These are phyloP conservation scores for Parasteatoda lunata DNA, from an alignment of 2,888 invertebrate species.

Conservation along the genomic window DNA sequence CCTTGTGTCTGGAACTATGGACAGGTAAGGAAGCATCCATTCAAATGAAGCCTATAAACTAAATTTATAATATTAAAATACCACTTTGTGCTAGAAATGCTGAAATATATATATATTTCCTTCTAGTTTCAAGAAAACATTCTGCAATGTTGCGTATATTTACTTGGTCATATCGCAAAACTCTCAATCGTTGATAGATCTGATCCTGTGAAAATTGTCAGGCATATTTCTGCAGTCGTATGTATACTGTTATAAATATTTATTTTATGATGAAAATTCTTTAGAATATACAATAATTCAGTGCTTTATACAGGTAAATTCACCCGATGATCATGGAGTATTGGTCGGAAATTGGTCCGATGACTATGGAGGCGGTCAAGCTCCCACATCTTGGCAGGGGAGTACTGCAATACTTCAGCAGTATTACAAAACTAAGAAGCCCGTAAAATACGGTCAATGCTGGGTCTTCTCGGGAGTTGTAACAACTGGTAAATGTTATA, in stretches of 20 bases:
- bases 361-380: slow-evolving; percentile 72
- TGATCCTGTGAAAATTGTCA: slow-evolving; percentile 70
- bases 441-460: slow-evolving; percentile 75
- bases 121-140: slow-evolving; percentile 73
- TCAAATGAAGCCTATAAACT: no score
- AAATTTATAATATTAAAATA: not conserved
- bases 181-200: slow-evolving; percentile 64
- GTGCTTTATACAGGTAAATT: slow-evolving; percentile 50
- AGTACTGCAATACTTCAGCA: slow-evolving; percentile 74
- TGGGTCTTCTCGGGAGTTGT: slow-evolving; percentile 75
- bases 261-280: not conserved
- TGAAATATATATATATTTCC: not conserved
- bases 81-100: not conserved
- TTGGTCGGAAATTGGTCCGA: slow-evolving; percentile 73
- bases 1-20: slow-evolving; percentile 70
- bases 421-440: slow-evolving; percentile 72
- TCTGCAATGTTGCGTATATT: slow-evolving; percentile 72
- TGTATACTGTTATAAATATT: slow-evolving; percentile 1
- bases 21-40: slow-evolving; percentile 61
- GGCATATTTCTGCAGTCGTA: slow-evolving; percentile 70
- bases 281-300: not conserved
- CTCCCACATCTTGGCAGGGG: slow-evolving; percentile 74
- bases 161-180: slow-evolving; percentile 70
- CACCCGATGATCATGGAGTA: slow-evolving; percentile 71
- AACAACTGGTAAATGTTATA: slow-evolving; percentile 67